Base-by-base conservation (phyloP, 2,113 vertebrate genomes). In the Symphodus melops region DNA sequence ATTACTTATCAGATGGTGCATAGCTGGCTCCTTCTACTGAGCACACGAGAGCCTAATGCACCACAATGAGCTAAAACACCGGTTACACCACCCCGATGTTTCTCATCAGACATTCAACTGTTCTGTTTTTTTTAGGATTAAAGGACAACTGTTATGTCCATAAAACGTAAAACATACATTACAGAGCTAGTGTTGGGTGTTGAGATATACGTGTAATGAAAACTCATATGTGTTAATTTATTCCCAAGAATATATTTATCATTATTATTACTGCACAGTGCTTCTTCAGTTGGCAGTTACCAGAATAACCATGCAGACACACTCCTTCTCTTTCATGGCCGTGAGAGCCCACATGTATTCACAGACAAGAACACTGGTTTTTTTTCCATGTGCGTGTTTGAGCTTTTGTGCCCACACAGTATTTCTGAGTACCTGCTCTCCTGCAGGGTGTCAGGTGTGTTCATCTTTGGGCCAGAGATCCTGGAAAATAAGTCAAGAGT, bases 381-480 rank as follows among this genome's bases (percentile, higher is more conserved):
- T 60, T n/a, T 67, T 48, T 68, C 41, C 28, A 51, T 59, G 33
- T 70, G 46, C 44, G 58, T 66, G 49, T 78, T 63, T 66, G 71
- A 37, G 64, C 42, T n/a, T 64, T 73, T 77, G 67, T 73, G 56
- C 53, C 21, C 68, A 65, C 77, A 39, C 42, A 57, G 55, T 59
- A 71, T 75, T 46, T 58, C 44, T 73, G 59, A 63, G 74, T 68
- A 72, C 42, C 74, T 86, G 80, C 61, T 69, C 52, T 75, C 67
- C 52, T 69, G 21, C 66, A 19, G 51, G 58, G 69, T 76, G 77
- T 90, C 90, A 89, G 88, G 72, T 88, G 77, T 85, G 76, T 61
- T 75, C 11, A 5, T 86, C 79, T 83, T 17, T 51, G 76, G 88
- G 60, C 80, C 79, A 57, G 37, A 78, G 67, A 73, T 70, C 73